Base-by-base conservation (phyloP, 1,140 invertebrate genomes). In the Brachionus asplanchnoidis region DNA sequence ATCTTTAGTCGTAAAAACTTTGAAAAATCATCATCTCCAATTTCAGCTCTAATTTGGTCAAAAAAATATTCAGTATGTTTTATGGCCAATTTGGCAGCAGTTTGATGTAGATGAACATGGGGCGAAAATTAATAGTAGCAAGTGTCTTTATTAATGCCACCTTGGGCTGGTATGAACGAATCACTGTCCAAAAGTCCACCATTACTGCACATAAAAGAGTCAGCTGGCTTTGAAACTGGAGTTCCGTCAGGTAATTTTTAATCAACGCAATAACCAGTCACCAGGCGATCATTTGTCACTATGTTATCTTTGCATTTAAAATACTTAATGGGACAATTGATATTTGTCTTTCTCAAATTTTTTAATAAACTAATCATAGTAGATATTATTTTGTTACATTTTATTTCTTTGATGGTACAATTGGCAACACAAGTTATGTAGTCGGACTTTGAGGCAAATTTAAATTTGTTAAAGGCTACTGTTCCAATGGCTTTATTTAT, bases 111-210 rank as follows among this genome's bases (percentile, higher is more conserved):
- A 75, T 84, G n/a, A 75, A 23, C 50, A 50, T 56, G 40, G 7
- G 82, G 82, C 7, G 82, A 84, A 84, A 60, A 84, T n/a, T 73
- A 20, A 17, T 68, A 44, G 32, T 36, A 44, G 7, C 60, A 17
- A 12, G 65, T 32, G 36, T 84, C 82, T 73, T 84, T 84, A 53
- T 84, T 84, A 9, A 84, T 84, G 8, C 82, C 82, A 50, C 82
- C 82, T 26, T 20, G 32, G n/a, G 82, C 65, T 7, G 60, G 36
- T 4, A 7, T 42, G 44, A 44, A 44, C 8, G 82, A 56, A 14
- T 23, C 28, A 20, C 7, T 28, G 66, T 84, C 82, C 68, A 84
- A n/a, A 17, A 84, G 7, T 17, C 60, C 60, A 28, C 82, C 82
- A 75, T 84, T 68, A 66, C 53, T 66, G 17, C 83, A 84, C 53